Percentiles rank a stretch among this genome's conserved stretches.
Evolutionary conservation across 2,888 invertebrate species (phyloP).

Genomic region (Galerucella nymphaeae): DNA sequence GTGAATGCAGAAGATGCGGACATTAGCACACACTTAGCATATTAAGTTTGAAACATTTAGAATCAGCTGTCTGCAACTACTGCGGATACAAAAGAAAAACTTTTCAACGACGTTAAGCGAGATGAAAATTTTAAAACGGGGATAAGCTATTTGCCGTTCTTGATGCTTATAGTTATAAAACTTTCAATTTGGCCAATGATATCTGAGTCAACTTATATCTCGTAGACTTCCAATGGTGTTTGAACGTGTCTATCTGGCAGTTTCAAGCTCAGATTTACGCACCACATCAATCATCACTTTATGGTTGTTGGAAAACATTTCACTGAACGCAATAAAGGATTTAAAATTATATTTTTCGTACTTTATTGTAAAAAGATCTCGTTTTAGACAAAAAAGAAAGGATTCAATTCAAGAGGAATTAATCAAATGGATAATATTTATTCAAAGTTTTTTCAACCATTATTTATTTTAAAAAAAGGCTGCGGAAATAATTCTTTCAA

Average conservation of each 20-base stretch:
- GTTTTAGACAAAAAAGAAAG: background rate
- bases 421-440: slow-evolving; percentile 12
- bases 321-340: background rate
- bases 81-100: slow-evolving; percentile 4
- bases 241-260: no score
- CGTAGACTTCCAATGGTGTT: no score
- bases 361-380: background rate
- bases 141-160: background rate
- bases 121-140: slow-evolving; percentile 23
- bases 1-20: slow-evolving; percentile 25
- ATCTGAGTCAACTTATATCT: no score
- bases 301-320: no score
- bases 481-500: background rate
- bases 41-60: slow-evolving; percentile 12
- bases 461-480: background rate
- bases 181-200: background rate
- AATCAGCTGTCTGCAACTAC: slow-evolving; percentile 9
- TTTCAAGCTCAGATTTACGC: no score
- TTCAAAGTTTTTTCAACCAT: background rate
- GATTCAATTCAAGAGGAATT: background rate
- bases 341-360: no score
- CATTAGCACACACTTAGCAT: slow-evolving; percentile 35
- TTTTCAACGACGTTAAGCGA: slow-evolving; percentile 26
- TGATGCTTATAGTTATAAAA: background rate
- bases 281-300: background rate